Conservation (phyloP, 2,888 invertebrate genomes). For the Aporophyla nigra region DNA sequence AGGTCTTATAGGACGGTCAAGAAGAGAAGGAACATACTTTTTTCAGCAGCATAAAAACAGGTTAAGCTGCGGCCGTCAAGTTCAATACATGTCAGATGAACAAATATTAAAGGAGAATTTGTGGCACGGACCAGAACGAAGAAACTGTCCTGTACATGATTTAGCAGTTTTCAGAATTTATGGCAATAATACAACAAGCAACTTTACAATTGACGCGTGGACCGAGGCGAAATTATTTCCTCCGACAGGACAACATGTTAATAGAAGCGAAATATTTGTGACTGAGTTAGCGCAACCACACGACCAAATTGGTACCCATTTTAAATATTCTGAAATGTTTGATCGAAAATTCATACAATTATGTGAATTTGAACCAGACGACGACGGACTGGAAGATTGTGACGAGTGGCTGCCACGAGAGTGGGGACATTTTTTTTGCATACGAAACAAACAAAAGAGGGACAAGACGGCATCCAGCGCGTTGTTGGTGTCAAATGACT, state of each 20-base stretch:
- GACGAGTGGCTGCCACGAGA: slow-evolving; percentile 15
- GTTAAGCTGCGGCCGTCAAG: not conserved
- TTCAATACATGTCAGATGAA: not conserved
- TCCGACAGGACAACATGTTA: too few species aligned
- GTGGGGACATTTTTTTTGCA: slow-evolving; percentile 20
- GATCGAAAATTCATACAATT: fast-evolving
- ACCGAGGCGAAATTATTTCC: too few species aligned
- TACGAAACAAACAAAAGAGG: not conserved
- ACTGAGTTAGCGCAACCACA: not conserved
- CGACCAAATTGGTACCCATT: not conserved
- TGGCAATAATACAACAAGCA: not conserved
- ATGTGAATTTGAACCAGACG: not conserved
- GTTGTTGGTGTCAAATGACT: not conserved
- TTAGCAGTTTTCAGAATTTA: slow-evolving; percentile 6
- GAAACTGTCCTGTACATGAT: slow-evolving; percentile 9
- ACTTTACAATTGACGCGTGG: too few species aligned
- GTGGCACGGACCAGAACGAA: not conserved
- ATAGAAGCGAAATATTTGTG: not conserved
- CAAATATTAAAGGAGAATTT: not conserved
- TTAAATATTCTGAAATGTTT: not conserved
- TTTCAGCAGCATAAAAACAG: fast-evolving
- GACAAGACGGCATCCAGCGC: not conserved
- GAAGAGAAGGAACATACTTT: fast-evolving
- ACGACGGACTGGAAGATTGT: not conserved
- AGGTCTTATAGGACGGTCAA: not conserved